Conservation (phyloP, 2,113 vertebrate genomes). For the Mugil cephalus region DNA sequence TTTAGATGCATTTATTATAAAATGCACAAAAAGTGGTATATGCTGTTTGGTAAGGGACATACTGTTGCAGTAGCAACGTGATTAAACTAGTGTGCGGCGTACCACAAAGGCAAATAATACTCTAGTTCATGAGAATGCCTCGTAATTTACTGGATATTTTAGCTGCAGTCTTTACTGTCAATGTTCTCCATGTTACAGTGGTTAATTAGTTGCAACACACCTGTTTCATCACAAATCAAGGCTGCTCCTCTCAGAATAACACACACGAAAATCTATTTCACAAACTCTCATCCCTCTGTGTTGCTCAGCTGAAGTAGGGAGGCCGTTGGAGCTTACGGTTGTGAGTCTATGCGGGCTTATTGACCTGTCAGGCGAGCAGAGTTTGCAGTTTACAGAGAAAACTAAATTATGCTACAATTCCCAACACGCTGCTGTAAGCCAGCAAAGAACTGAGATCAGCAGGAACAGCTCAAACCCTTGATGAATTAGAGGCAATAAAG, state of each 20-base stretch:
- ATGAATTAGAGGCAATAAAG: slow-evolving; percentile 60
- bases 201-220: background rate
- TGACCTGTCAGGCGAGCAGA: slow-evolving; percentile 32
- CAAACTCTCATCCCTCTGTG: slow-evolving; percentile 11
- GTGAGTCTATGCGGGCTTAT: slow-evolving; percentile 10
- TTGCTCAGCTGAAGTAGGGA: background rate
- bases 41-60: background rate
- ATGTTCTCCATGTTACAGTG: slow-evolving; percentile 6
- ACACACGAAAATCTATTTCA: slow-evolving; percentile 15
- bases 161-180: slow-evolving; percentile 2
- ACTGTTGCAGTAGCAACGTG: background rate
- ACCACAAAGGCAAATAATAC: background rate
- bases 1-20: background rate
- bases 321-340: slow-evolving; percentile 2
- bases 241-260: background rate
- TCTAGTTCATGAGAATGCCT: slow-evolving; percentile 9
- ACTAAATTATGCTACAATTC: slow-evolving; percentile 29
- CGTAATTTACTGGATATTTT: slow-evolving; percentile 2
- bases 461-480: slow-evolving; percentile 38
- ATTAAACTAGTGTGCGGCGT: too few relatives aligned
- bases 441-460: slow-evolving; percentile 20
- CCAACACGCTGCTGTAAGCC: background rate
- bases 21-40: too few relatives aligned
- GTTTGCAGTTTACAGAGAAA: slow-evolving; percentile 31
- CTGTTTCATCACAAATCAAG: slow-evolving; percentile 9